Evolutionary conservation across 2,888 invertebrate genomes (phyloP), one percentile per base, ranked within the genome.

Genomic region (Metalampra italica): DNA sequence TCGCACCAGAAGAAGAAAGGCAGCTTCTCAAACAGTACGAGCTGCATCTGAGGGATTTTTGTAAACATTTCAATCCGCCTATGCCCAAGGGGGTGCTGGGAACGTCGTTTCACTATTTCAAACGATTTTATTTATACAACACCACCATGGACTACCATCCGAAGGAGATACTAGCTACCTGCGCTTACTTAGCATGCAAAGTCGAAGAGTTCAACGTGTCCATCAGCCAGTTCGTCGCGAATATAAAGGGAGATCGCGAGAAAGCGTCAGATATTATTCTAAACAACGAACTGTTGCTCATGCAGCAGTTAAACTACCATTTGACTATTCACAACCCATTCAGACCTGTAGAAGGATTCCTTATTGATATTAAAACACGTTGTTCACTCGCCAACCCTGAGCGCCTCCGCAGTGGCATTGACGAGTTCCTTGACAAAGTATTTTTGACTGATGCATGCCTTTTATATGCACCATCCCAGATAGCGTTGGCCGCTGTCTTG

Each of bases 131-230:
- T 74, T 90, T 99, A 0, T 92, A 95, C 68, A 98, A 98, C 79
- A 98, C 98, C 0, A 94, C 97, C 0, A 99, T 99, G 98, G 97
- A 99, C 76, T 98, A 95, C 79, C 98, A 98, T 76, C 98, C 99
- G 0, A 98, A 98, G 78, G 98, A 98, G 83, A 97, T 99, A 56
- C 91, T 99, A 71, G 96, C 97, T 30, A 97, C 98, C 0, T 97
- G 97, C 77, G 96, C 97, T 4, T 98, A 97, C 83, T 89, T 98
- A 62, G 96, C 98, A 0, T 96, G 97, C 74, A 98, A 99, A 91
- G 98, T 98, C 0, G 99, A 99, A 82, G 99, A 99, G 83, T 99
- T 99, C 74, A 98, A 98, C 82, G 96, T 99, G 1, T 97, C 98
- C 0, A 98, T 99, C 51, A 93, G 92, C 29, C 98, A 99, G 70